Evolutionary conservation across 2,797 vertebrate species (phyloP).

Genomic region (Myoxocephalus aenaeus): DNA sequence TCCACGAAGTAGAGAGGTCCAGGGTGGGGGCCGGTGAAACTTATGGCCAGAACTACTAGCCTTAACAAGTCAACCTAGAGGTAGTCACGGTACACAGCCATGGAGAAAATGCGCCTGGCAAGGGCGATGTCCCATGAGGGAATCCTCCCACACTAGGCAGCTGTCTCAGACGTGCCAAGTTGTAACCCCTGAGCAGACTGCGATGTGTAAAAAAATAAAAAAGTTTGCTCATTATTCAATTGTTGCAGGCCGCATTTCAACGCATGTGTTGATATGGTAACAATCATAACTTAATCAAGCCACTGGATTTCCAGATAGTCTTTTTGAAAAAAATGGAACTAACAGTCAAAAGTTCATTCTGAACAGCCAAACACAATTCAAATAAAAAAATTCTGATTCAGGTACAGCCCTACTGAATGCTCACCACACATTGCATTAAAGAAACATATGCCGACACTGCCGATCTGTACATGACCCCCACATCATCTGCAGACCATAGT

Average conservation of each 20-base stretch:
- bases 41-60: too few relatives aligned
- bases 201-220: too few relatives aligned
- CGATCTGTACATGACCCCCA: conserved; percentile 16
- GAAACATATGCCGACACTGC: conserved; percentile 6
- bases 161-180: too few relatives aligned
- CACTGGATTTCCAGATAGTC: background rate
- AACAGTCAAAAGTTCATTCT: background rate
- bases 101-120: too few relatives aligned
- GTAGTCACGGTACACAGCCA: too few relatives aligned
- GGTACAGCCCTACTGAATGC: background rate
- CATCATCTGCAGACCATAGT: conserved; percentile 20
- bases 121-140: too few relatives aligned
- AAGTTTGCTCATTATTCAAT: too few relatives aligned
- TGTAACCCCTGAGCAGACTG: too few relatives aligned
- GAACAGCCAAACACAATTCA: background rate
- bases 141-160: too few relatives aligned
- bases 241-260: background rate
- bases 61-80: too few relatives aligned
- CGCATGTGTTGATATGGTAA: background rate
- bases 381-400: background rate
- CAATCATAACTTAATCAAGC: background rate
- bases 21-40: too few relatives aligned
- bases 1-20: too few relatives aligned
- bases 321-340: background rate
- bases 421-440: background rate